These are phyloP conservation scores for Zele albiditarsus DNA, from an alignment of 2,888 invertebrate genomes.

Conservation along the genomic window DNA sequence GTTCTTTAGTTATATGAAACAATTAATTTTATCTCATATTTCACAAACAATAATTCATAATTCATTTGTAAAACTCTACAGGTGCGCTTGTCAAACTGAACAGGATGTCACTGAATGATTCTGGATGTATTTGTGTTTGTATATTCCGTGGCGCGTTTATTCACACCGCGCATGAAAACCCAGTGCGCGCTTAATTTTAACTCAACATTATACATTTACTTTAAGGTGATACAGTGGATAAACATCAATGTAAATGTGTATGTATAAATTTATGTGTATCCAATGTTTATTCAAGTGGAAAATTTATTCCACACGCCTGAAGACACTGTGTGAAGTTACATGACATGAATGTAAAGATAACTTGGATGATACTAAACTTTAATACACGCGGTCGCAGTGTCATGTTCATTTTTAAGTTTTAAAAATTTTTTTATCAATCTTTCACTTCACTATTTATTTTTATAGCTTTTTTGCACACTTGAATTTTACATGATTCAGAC, in stretches of 20 bases:
- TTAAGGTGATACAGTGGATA: too few species aligned
- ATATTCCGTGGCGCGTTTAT: background rate
- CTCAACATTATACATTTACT: too few species aligned
- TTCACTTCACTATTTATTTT: background rate
- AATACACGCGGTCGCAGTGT: too few species aligned
- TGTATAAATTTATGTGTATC: too few species aligned
- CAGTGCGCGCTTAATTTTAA: too few species aligned
- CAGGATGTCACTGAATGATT: background rate
- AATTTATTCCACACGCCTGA: background rate
- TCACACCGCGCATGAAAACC: background rate
- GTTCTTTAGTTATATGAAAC: too few species aligned
- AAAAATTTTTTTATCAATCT: background rate
- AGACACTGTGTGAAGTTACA: background rate
- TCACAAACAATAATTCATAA: too few species aligned
- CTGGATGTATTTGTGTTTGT: background rate
- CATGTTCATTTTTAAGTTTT: too few species aligned
- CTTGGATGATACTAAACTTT: background rate
- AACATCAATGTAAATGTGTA: too few species aligned
- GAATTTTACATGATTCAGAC: background rate
- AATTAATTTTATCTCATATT: too few species aligned
- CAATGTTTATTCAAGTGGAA: too few species aligned
- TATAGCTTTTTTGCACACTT: background rate
- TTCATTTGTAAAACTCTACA: background rate
- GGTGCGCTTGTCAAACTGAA: background rate
- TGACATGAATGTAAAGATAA: background rate